phyloP scores from a whole-genome alignment of 2,888 invertebrate genomes.

The Agapetus fuscipes region DNA sequence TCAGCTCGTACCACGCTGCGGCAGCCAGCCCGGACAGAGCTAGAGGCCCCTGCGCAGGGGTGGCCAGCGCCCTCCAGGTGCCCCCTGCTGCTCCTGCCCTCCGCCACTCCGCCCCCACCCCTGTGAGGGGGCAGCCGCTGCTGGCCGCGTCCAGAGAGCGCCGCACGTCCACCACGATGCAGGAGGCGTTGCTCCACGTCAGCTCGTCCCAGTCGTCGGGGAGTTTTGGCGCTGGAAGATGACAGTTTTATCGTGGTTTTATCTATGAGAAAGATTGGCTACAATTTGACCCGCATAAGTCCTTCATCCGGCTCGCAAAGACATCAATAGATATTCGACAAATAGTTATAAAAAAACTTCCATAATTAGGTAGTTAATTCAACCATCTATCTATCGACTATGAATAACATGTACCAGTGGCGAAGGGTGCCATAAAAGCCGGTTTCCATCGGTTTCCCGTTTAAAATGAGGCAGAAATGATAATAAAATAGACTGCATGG shows the following conservation, averaged over 20 bases:
- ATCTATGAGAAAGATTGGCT: too few relatives aligned
- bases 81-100: conserved; percentile 30
- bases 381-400: too few relatives aligned
- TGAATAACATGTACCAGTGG: too few relatives aligned
- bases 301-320: too few relatives aligned
- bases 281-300: too few relatives aligned
- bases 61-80: conserved; percentile 36
- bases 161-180: conserved; percentile 38
- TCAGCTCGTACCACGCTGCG: conserved; percentile 65
- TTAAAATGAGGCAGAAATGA: too few relatives aligned
- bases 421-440: too few relatives aligned
- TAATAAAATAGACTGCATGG: too few relatives aligned
- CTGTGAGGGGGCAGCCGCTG: conserved; percentile 33
- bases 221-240: conserved; percentile 17
- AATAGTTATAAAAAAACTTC: too few relatives aligned
- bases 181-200: conserved; percentile 42
- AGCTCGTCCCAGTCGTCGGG: conserved; percentile 28
- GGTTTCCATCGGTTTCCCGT: too few relatives aligned
- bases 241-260: background rate
- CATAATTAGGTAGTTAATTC: too few relatives aligned
- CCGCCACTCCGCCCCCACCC: conserved; percentile 40
- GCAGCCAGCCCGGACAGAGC: conserved; percentile 52
- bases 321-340: too few relatives aligned
- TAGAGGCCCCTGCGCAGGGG: conserved; percentile 10
- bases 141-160: conserved; percentile 25